These are phyloP conservation scores for Pinna nobilis DNA, from an alignment of 1,140 invertebrate species.

Conservation along the genomic window DNA sequence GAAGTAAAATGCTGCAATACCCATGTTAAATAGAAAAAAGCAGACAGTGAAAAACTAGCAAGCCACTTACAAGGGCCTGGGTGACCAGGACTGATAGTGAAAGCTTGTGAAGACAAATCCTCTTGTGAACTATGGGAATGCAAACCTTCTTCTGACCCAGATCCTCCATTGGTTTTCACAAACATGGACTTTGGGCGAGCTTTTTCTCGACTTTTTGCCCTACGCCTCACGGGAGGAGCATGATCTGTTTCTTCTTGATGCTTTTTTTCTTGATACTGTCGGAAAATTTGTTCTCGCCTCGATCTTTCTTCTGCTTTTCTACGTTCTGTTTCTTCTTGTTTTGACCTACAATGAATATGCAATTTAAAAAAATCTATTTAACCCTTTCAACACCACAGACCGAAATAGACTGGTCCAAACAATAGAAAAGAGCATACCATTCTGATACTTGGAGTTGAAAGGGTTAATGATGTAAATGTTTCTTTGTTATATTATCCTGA, in stretches of 20 bases:
- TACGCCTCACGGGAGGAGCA: slow-evolving; percentile 37
- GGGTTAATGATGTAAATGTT: too few relatives aligned
- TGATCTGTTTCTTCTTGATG: slow-evolving; percentile 84
- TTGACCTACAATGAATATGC: too few relatives aligned
- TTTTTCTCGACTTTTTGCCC: slow-evolving; percentile 29
- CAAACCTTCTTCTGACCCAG: slow-evolving; percentile 37
- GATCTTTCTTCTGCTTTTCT: slow-evolving; percentile 94
- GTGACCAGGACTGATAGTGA: slow-evolving; percentile 24
- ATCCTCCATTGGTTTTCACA: slow-evolving; percentile 37
- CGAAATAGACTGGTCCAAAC: too few relatives aligned
- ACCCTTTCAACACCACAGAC: too few relatives aligned
- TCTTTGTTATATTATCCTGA: too few relatives aligned
- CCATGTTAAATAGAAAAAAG: background rate
- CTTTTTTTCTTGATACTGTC: slow-evolving; percentile 96
- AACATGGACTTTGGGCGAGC: slow-evolving; percentile 65
- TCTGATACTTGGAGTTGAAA: too few relatives aligned
- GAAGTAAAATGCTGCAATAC: background rate
- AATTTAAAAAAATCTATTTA: too few relatives aligned
- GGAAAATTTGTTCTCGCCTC: slow-evolving; percentile 90
- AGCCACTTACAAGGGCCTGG: slow-evolving; percentile 13
- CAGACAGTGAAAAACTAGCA: slow-evolving; percentile 2
- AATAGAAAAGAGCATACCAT: too few relatives aligned
- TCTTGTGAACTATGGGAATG: slow-evolving; percentile 48
- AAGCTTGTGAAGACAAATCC: slow-evolving; percentile 33
- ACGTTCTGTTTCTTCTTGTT: slow-evolving; percentile 87